Base-by-base conservation (phyloP, 2,888 invertebrate genomes). In the Leucophora obtusa region DNA sequence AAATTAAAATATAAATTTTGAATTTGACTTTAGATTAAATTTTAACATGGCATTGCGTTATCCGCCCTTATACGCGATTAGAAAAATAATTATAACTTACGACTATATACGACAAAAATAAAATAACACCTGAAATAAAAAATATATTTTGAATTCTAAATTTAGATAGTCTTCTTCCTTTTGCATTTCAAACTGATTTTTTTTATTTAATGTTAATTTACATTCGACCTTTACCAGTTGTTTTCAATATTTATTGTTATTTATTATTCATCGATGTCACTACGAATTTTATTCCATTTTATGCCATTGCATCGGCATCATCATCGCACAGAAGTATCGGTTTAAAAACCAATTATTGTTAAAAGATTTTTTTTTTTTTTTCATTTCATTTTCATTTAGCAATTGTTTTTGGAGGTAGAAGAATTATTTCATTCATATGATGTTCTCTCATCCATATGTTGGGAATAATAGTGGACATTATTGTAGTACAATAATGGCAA, bases 341-440 rank as follows among this genome's bases (percentile, higher is more conserved):
- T 82, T 85, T 82, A 78, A 83, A 84, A 84, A 83, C 82, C 84
- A 85, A 84, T 85, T 84, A 84, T 83, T 83, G 81, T 83, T 85
- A 79, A 82, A 84, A 77, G 59, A 59, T 65, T 69, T 54, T 43
- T 54, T 38, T 54, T 63, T 38, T 53, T 58, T 17, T 59, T 56
- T 50, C 47, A 51, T 38, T 59, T 28, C 7, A 28, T 63, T 17
- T 59, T 56, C 35, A 21, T 15, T 8, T 21, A 18, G 7, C 43
- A 50, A 35, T 63, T 47, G 38, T 71, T 65, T 79, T 56, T 65
- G 35, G 43, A 33, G n/a, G 43, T 47, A 3, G 43, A 4, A 47
- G 6, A 47, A 47, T 47, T n/a, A 47, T 47, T 47, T 14, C n/a
- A n/a, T 47, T 47, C 14, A 38, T 11, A 11, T 38, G 38, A 38